phyloP scores from a whole-genome alignment of 2,113 vertebrate species.

The Psittacara wagleri region DNA sequence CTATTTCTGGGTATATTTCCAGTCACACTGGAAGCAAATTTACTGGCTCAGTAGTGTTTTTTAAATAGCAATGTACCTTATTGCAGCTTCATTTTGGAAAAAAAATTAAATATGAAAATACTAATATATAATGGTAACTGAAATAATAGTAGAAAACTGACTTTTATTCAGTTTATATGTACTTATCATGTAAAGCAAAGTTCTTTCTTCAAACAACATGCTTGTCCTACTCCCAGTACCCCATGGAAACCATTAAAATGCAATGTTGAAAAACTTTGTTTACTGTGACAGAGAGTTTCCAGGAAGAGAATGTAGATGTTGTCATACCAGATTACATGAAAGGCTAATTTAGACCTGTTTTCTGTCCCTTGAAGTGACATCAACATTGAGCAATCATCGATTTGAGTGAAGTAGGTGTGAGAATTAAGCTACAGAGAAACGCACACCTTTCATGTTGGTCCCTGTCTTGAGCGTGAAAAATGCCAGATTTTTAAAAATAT shows the following conservation, averaged over 20 bases:
- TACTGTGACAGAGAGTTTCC: background rate
- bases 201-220: background rate
- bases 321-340: background rate
- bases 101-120: background rate
- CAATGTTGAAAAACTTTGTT: background rate
- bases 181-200: background rate
- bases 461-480: background rate
- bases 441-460: background rate
- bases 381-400: background rate
- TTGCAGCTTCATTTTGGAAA: background rate
- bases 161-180: background rate
- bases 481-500: background rate
- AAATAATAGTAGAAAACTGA: background rate
- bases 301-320: background rate
- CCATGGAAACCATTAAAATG: background rate
- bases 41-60: background rate
- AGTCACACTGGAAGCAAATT: background rate
- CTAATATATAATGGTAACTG: background rate
- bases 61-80: background rate
- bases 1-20: background rate
- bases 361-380: background rate
- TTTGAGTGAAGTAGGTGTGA: background rate
- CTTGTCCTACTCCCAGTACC: background rate
- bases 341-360: background rate
- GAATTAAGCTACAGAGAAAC: background rate